Base-by-base conservation (phyloP, 2,888 invertebrate genomes). In the Lingula anatina region DNA sequence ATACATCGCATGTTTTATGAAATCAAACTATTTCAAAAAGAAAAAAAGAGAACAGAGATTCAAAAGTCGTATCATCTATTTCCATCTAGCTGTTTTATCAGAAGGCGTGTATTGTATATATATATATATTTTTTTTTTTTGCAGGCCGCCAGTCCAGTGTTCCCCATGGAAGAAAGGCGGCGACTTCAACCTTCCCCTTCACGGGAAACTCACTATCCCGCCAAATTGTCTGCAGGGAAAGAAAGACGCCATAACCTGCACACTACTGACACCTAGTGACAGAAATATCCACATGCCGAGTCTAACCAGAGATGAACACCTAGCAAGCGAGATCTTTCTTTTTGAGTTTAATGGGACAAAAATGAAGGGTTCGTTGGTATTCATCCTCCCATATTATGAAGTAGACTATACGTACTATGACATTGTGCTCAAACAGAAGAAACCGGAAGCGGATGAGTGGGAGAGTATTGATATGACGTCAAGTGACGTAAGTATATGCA, bases 81-180 rank as follows among this genome's bases (percentile, higher is more conserved):
- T n/a, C n/a, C n/a, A n/a, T n/a, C n/a, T n/a, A n/a, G n/a, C n/a
- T n/a, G n/a, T n/a, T n/a, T n/a, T n/a, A n/a, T n/a, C n/a, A n/a
- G n/a, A n/a, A n/a, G n/a, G n/a, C n/a, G n/a, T n/a, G n/a, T n/a
- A n/a, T n/a, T n/a, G n/a, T n/a, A n/a, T n/a, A n/a, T n/a, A n/a
- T n/a, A n/a, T n/a, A n/a, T n/a, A n/a, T 36, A 5, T 36, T 36
- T 7, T 39, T 39, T 12, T 24, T 31, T 20, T 44, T 49, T 47
- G 2, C 61, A 68, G 68, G 48, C 52, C 64, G 15, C 62, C 62
- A 46, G 60, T 59, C 4, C 61, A 53, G 37, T 64, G 64, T 49
- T 45, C 60, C 9, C 71, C 71, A 1, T 70, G 70, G 2, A 68
- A 66, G 41, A 66, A 64, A 47, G 72, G 71, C 21, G 73, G 72